A percentile compares a stretch with the other conserved stretches of the same genome.
Conservation (phyloP, 1,140 invertebrate species). For the Bathynomus jamesi region DNA sequence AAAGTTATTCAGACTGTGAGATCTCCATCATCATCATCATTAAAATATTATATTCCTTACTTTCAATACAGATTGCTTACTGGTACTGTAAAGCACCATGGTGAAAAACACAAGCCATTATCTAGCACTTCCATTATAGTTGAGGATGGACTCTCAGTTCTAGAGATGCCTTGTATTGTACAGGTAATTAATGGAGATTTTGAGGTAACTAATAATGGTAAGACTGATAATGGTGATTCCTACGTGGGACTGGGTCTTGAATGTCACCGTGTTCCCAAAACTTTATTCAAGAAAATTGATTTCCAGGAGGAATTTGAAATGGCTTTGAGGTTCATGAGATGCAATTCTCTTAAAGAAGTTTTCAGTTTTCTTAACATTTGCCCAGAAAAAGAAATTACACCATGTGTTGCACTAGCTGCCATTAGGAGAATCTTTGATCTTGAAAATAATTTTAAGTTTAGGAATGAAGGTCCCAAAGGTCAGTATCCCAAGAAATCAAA, state of each 20-base stretch:
- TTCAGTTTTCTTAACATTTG: slow-evolving; percentile 45
- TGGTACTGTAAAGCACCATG: background rate
- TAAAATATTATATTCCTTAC: background rate
- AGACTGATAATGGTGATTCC: slow-evolving; percentile 38
- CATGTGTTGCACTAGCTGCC: slow-evolving; percentile 47
- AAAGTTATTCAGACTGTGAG: background rate
- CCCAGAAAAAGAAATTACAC: slow-evolving; percentile 48
- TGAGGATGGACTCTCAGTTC: slow-evolving; percentile 58
- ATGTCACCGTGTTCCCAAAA: slow-evolving; percentile 30
- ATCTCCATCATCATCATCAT: background rate
- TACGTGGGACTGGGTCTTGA: slow-evolving; percentile 38
- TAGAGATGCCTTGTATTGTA: slow-evolving; percentile 60
- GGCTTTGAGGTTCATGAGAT: slow-evolving; percentile 42
- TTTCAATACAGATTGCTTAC: background rate
- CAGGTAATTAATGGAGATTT: slow-evolving; percentile 40
- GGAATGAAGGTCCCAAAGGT: slow-evolving; percentile 32
- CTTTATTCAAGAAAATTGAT: slow-evolving; percentile 27
- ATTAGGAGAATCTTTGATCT: slow-evolving; percentile 49
- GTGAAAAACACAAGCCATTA: slow-evolving; percentile 17
- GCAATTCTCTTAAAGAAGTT: slow-evolving; percentile 39
- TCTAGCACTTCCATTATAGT: slow-evolving; percentile 52
- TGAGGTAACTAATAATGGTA: slow-evolving; percentile 20
- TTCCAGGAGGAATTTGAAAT: slow-evolving; percentile 43
- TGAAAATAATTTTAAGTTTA: slow-evolving; percentile 45
- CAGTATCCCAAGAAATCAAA: slow-evolving; percentile 25